Evolutionary conservation across 2,113 vertebrate genomes (phyloP).

Genomic region (Gymnocephalus cernua): DNA sequence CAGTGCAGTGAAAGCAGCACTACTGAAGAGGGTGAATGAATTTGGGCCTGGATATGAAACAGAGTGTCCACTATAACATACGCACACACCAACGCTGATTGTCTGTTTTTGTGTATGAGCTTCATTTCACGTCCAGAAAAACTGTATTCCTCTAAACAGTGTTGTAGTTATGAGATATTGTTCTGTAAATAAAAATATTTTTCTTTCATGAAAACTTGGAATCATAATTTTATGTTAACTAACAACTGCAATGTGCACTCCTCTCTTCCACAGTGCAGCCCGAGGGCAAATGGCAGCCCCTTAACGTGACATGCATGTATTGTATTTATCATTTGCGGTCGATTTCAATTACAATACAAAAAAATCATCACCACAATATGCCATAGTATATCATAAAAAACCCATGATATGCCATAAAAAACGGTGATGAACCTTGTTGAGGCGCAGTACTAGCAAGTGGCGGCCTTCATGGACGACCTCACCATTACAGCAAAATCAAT

Average conservation of each 20-base stretch:
- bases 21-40: slow-evolving; percentile 91
- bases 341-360: not conserved
- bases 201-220: slow-evolving; percentile 10
- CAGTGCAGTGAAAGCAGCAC: slow-evolving; percentile 90
- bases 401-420: no score
- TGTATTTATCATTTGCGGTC: not conserved
- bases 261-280: not conserved
- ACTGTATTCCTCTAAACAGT: not conserved
- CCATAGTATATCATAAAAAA: no score
- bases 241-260: not conserved
- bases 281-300: not conserved
- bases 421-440: no score
- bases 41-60: slow-evolving; percentile 81
- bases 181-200: slow-evolving; percentile 63
- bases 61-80: slow-evolving; percentile 81
- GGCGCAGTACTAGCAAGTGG: no score
- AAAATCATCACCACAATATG: no score
- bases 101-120: not conserved
- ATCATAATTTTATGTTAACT: not conserved
- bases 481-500: no score
- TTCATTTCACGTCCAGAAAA: not conserved
- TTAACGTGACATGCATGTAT: not conserved
- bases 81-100: not conserved
- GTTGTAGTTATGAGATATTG: slow-evolving; percentile 32
- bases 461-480: no score